Base-by-base conservation (phyloP, 2,888 invertebrate genomes). In the Eupeodes luniger region DNA sequence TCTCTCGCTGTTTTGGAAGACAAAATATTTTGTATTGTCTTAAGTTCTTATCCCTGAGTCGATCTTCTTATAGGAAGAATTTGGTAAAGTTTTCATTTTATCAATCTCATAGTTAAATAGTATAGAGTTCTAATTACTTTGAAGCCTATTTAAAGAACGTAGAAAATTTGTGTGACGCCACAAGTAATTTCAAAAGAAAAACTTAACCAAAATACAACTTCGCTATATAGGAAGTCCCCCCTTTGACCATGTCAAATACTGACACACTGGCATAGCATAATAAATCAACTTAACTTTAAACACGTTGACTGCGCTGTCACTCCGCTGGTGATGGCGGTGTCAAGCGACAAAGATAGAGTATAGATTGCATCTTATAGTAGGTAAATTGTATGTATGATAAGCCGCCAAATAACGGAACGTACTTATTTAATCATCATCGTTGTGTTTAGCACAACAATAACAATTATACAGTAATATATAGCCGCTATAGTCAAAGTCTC, bases 361-460 rank as follows among this genome's bases (percentile, higher is more conserved):
- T 51, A 62, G 61, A 62, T 82, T 69, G 55, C 55, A 70, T 78
- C 78, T 67, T 62, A 5, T 40, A 40, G 19, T 27, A 27, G 27
- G 27, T 27, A 27, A 1, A 27, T 27, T 27, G 27, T 40, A 9
- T 5, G 40, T 40, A 14, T 36, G 57, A 86, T 81, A 82, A n/a
- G 67, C 67, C 85, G 79, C 78, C 78, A 79, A 62, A 74, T 86
- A 69, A 75, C 78, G 78, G 84, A 44, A 75, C 40, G 69, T 59
- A 75, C 40, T 79, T 66, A 79, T 51, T 69, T 75, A 82, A 79
- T 82, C 49, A 70, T 82, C 49, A 70, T 78, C 69, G 10, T 27
- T 27, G 27, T 69, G 82, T 72, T 74, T 64, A 75, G 69, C 75
- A 69, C 51, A 79, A 59, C 49, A 57, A 47, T 40, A 40, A 40